Evolutionary conservation across 2,797 vertebrate species (phyloP), one percentile per base, ranked within the genome.

Genomic region (Lycodopsis pacificus): DNA sequence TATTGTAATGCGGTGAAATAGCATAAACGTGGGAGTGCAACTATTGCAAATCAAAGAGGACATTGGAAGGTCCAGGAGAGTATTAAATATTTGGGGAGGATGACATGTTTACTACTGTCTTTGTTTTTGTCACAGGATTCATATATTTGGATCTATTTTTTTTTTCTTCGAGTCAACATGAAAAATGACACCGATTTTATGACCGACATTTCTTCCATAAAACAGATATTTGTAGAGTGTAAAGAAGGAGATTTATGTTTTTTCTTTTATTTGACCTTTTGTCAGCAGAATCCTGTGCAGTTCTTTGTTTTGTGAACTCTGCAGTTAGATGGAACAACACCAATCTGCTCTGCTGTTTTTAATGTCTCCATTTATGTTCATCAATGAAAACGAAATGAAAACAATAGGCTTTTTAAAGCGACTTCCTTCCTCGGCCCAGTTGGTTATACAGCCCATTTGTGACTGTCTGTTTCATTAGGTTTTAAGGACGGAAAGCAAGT

Each of bases 401-500:
- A 89, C 82, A 79, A 79, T 38, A 46, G 77, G 64, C 80, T 86
- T 87, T 86, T 81, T 77, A 86, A 89, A 85, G 82, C 73, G 74
- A 73, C 40, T 62, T 81, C 46, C 82, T 79, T 87, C 62, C 76
- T 12, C 76, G 77, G 80, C 83, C 66, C 57, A 80, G 75, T 57
- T 82, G 87, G 78, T 91, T 88, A 82, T 69, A 79, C 65, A 85
- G 90, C 69, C 80, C 83, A 76, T 91, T 93, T 91, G 86, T 89
- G 83, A 87, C 84, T 87, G 86, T 90, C 85, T 87, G 81, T 92
- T 92, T 91, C 83, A 89, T 91, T 91, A 89, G 80, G 68, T 91
- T 90, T 91, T 86, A 91, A 86, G 77, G 81, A 91, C 19, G 32
- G 72, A 88, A 80, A 86, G 75, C 85, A 48, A 80, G 83, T 82